Evolutionary conservation across 2,888 invertebrate species (phyloP).

Genomic region (Polietes domitor): DNA sequence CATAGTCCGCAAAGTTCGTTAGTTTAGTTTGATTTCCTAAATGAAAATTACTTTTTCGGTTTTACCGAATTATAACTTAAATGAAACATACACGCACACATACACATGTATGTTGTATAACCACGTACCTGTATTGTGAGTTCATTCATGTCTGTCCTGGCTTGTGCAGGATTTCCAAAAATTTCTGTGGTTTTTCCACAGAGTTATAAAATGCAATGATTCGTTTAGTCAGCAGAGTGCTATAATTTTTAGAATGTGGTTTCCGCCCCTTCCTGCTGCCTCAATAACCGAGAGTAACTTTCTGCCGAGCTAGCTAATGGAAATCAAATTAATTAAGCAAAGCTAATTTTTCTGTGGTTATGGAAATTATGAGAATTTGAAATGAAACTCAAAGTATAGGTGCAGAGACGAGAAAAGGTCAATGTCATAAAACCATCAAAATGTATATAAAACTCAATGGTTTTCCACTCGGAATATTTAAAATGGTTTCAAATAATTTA

Average conservation of each 20-base stretch:
- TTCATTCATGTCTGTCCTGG: not conserved
- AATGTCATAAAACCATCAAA: no score
- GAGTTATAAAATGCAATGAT: constrained; percentile 18
- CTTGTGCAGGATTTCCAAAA: constrained; percentile 15
- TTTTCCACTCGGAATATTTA: no score
- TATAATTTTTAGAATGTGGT: constrained; percentile 40
- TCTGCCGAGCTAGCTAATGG: constrained; percentile 33
- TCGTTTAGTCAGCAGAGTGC: not conserved
- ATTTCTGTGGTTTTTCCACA: constrained; percentile 30
- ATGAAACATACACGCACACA: not conserved
- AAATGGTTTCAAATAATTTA: no score
- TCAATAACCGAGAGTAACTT: not conserved
- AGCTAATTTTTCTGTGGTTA: constrained; percentile 15
- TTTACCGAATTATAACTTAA: constrained; percentile 18
- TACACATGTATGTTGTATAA: not conserved
- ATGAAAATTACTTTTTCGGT: constrained; percentile 47
- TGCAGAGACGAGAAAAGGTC: no score
- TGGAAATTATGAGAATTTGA: not conserved
- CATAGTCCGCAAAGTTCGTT: constrained; percentile 47
- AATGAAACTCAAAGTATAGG: no score
- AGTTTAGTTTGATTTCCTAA: constrained; percentile 46
- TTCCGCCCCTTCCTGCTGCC: not conserved
- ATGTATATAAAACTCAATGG: no score
- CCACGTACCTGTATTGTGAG: not conserved
- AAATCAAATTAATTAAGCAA: constrained; percentile 38